These are phyloP conservation scores for Proterorhinus semilunaris DNA, from an alignment of 2,113 vertebrate species.

Conservation along the genomic window DNA sequence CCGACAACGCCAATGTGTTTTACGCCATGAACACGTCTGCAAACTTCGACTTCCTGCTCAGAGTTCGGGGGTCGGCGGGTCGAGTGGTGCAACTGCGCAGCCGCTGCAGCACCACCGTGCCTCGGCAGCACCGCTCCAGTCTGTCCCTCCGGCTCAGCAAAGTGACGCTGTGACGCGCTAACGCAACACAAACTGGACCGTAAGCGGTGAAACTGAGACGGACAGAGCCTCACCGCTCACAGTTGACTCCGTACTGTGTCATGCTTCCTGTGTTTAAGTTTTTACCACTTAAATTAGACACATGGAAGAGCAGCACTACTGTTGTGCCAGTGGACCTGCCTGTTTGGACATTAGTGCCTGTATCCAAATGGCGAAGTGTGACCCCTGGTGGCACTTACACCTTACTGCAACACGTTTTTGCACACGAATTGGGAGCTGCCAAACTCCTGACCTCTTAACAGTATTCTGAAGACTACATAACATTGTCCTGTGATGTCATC, in stretches of 20 bases:
- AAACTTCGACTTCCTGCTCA: constrained; percentile 90
- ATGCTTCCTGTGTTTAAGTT: not conserved
- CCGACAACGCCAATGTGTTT: constrained; percentile 89
- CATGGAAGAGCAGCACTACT: constrained; percentile 39
- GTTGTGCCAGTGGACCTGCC: constrained; percentile 44
- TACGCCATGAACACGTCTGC: constrained; percentile 94
- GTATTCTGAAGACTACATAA: constrained; percentile 50
- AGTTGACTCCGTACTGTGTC: constrained; percentile 24
- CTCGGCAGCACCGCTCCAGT: constrained; percentile 77
- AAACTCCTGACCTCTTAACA: constrained; percentile 62
- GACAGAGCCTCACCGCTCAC: constrained; percentile 14
- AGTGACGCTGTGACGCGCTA: constrained; percentile 77
- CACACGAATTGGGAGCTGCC: constrained; percentile 56
- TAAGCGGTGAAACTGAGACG: constrained; percentile 8
- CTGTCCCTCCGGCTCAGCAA: constrained; percentile 83
- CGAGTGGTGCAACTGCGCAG: constrained; percentile 76
- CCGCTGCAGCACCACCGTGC: constrained; percentile 79
- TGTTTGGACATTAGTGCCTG: constrained; percentile 29
- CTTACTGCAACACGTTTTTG: constrained; percentile 56
- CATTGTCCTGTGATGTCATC: constrained; percentile 39
- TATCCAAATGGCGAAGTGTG: constrained; percentile 42
- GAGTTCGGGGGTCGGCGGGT: constrained; percentile 70
- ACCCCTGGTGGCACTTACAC: constrained; percentile 44
- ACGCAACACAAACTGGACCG: not conserved
- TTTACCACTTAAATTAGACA: constrained; percentile 15